These are phyloP conservation scores for Podabrus alpinus DNA, from an alignment of 2,888 invertebrate species.

Conservation along the genomic window DNA sequence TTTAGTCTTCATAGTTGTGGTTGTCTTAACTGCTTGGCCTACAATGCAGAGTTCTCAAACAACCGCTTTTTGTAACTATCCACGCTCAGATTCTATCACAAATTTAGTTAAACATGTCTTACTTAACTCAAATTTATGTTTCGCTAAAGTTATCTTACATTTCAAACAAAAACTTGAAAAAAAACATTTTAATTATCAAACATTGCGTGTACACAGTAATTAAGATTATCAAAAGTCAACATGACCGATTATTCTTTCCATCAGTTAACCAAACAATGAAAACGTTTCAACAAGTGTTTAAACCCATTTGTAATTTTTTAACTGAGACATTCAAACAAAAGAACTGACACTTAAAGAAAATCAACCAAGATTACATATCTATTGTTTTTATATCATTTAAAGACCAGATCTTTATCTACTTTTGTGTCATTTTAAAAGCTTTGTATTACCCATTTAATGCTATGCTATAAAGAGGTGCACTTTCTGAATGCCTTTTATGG, in stretches of 20 bases:
- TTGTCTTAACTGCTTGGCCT: constrained; percentile 28
- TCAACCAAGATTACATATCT: background rate
- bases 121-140: background rate
- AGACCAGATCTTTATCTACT: background rate
- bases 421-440: background rate
- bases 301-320: background rate
- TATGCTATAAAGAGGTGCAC: background rate
- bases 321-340: background rate
- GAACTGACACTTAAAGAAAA: background rate
- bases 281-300: background rate
- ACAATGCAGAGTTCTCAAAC: constrained; percentile 15
- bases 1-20: constrained; percentile 28
- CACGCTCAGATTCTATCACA: background rate
- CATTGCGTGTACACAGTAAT: background rate
- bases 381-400: background rate
- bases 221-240: background rate
- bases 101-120: background rate
- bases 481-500: background rate
- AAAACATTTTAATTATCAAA: background rate
- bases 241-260: background rate
- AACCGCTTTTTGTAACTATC: constrained; percentile 12
- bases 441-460: background rate
- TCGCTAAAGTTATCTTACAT: background rate
- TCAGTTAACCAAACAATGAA: background rate
- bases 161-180: background rate